These are phyloP conservation scores for Anoplolepis gracilipes DNA, from an alignment of 1,140 invertebrate species.

Conservation along the genomic window DNA sequence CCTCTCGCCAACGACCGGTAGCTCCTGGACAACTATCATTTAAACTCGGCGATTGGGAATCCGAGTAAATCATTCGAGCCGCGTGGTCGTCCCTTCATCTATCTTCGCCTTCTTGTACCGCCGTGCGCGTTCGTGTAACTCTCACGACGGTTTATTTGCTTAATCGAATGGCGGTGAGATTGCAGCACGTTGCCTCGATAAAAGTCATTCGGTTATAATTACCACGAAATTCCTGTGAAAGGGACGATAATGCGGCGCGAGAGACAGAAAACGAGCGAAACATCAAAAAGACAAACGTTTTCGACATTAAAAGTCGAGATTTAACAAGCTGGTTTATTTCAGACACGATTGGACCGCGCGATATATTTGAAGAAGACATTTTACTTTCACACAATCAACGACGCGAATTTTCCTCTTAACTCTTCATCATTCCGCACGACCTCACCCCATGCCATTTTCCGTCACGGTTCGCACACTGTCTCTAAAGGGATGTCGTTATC, in stretches of 20 bases:
- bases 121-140: background rate
- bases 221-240: background rate
- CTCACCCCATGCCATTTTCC: conserved; percentile 65
- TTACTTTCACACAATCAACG: conserved; percentile 61
- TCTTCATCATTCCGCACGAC: conserved; percentile 66
- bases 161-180: background rate
- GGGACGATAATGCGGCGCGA: background rate
- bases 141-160: conserved; percentile 9
- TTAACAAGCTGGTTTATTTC: conserved; percentile 31
- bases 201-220: conserved; percentile 33
- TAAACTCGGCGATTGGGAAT: conserved; percentile 73
- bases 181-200: background rate
- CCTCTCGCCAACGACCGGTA: conserved; percentile 61
- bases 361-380: conserved; percentile 58
- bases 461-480: conserved; percentile 43
- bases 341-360: background rate
- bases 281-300: conserved; percentile 9
- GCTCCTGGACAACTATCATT: conserved; percentile 68
- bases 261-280: background rate
- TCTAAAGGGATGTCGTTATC: conserved; percentile 75
- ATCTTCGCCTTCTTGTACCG: conserved; percentile 8
- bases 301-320: background rate
- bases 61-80: conserved; percentile 76
- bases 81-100: conserved; percentile 20
- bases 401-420: conserved; percentile 27